These are phyloP conservation scores for Drosophila navojoa DNA, from an alignment of 1,140 invertebrate species.

Conservation along the genomic window DNA sequence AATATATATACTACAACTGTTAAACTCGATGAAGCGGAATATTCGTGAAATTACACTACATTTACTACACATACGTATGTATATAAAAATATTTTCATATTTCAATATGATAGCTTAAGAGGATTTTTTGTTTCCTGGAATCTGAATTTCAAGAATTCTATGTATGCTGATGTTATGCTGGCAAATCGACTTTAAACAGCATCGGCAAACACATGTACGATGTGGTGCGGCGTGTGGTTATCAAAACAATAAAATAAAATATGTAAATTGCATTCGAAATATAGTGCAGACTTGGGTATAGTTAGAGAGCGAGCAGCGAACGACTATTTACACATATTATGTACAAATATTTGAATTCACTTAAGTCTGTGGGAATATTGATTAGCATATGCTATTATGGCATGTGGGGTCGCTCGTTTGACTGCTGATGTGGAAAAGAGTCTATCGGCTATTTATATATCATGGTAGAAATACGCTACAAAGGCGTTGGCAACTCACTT, in stretches of 20 bases:
- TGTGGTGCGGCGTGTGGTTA: conserved; percentile 55
- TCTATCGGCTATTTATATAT: no score
- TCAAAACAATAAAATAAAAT: conserved; percentile 67
- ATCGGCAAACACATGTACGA: conserved; percentile 43
- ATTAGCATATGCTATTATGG: neutral
- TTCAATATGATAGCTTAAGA: no score
- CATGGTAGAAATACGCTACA: no score
- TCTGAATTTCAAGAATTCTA: no score
- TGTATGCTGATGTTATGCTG: neutral
- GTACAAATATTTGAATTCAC: neutral
- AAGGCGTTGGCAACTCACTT: neutral
- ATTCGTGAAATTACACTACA: no score
- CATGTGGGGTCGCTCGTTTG: no score
- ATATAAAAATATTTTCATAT: no score
- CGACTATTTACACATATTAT: conserved; percentile 1
- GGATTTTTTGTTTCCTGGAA: no score
- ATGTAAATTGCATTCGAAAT: conserved; percentile 63
- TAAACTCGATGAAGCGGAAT: no score
- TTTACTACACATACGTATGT: no score
- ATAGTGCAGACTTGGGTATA: conserved; percentile 22
- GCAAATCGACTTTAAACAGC: neutral
- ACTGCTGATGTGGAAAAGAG: no score
- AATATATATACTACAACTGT: no score
- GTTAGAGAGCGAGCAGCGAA: conserved; percentile 1
- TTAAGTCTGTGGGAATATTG: neutral